These are phyloP conservation scores for Elachura formosa DNA, from an alignment of 2,113 vertebrate species.

Conservation along the genomic window DNA sequence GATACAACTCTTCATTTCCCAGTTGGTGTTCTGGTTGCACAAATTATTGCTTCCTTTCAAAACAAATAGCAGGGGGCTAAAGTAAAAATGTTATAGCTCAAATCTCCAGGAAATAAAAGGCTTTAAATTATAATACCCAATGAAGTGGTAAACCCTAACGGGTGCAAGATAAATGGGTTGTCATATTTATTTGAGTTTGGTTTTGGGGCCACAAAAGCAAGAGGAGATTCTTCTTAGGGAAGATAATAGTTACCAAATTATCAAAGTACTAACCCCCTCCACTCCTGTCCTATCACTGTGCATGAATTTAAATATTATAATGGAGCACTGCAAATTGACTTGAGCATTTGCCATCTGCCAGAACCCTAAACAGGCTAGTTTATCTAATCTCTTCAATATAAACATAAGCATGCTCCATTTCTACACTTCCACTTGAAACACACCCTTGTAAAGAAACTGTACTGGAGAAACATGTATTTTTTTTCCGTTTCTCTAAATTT, in stretches of 20 bases:
- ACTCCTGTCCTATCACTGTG: slow-evolving; percentile 72
- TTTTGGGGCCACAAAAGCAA: slow-evolving; percentile 67
- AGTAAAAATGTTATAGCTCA: slow-evolving; percentile 82
- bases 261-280: slow-evolving; percentile 74
- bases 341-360: slow-evolving; percentile 85
- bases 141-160: slow-evolving; percentile 83
- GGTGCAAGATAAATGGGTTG: slow-evolving; percentile 80
- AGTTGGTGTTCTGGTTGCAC: slow-evolving; percentile 73
- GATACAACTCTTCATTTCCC: slow-evolving; percentile 70
- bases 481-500: neutral
- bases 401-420: slow-evolving; percentile 83
- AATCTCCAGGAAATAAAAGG: slow-evolving; percentile 82
- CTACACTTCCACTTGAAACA: slow-evolving; percentile 76
- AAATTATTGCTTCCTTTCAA: slow-evolving; percentile 79
- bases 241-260: slow-evolving; percentile 80
- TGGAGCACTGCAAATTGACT: slow-evolving; percentile 80
- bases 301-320: slow-evolving; percentile 81
- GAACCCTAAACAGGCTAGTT: slow-evolving; percentile 85
- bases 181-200: slow-evolving; percentile 75
- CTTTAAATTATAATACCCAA: slow-evolving; percentile 85
- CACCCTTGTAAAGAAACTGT: slow-evolving; percentile 64
- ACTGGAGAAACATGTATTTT: slow-evolving; percentile 4
- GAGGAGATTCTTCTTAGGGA: slow-evolving; percentile 70
- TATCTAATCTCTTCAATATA: slow-evolving; percentile 88
- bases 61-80: slow-evolving; percentile 79